Evolutionary conservation across 1,140 invertebrate genomes (phyloP), one percentile per base, ranked within the genome.

Genomic region (Zaprionus gabonicus): DNA sequence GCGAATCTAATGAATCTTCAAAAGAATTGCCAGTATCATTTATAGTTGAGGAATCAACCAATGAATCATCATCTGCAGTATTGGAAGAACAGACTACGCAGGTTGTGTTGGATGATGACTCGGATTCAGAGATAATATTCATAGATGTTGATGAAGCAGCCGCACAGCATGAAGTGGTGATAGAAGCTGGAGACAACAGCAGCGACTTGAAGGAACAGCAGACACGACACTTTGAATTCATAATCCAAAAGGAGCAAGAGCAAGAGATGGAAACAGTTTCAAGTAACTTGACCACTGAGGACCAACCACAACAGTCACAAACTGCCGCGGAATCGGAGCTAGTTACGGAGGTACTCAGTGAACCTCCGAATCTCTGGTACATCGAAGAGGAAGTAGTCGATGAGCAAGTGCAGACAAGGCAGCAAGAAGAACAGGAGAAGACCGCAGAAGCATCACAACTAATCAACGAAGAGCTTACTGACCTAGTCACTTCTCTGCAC

Each of bases 61-160:
- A 7, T 17, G 41, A 46, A 10, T 46, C 41, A 46, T 17, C 46
- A 25, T 25, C 17, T 25, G 25, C 28, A 1, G 31, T 13, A 10
- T 10, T 68, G 27, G 28, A 56, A 64, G 66, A 38, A 17, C 46
- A 49, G 4, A 7, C n/a, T 46, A 7, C 44, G 7, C 44, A 51
- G 46, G 12, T 51, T 25, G 51, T 60, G 27, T 49, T 68, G 15
- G 67, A 67, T 36, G 81, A 73, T 0, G 82, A 78, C 27, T 77
- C 80, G 1, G 76, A 84, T 44, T 88, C 84, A 1, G 78, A 90
- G 23, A 88, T 88, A 20, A 88, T 88, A 23, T 88, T 88, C 20
- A 68, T 90, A 1, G 85, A 84, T 10, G 81, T 88, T 9, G 81
- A 88, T 23, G 72, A 73, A 28, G 64, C 44, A 3, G 69, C 31